A percentile compares a stretch with the other conserved stretches of the same genome.
phyloP scores from a whole-genome alignment of 2,797 vertebrate species.

The Amniataba percoides region DNA sequence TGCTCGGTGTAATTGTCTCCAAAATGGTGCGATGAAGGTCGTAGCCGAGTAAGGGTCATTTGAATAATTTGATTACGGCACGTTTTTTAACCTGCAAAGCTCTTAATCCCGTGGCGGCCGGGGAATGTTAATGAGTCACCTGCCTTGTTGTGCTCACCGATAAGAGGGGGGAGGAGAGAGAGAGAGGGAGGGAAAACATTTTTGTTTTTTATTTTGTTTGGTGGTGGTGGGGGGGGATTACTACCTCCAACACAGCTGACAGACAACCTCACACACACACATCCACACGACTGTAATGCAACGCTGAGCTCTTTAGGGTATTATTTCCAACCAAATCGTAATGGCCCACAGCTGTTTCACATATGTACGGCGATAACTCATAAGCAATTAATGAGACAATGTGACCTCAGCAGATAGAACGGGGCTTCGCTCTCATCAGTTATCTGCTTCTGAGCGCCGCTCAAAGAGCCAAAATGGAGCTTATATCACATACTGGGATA shows the following conservation, averaged over 20 bases:
- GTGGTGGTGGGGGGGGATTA: neutral
- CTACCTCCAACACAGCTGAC: slow-evolving; percentile 26
- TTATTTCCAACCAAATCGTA: slow-evolving; percentile 65
- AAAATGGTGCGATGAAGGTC: slow-evolving; percentile 74
- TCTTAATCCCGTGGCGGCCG: slow-evolving; percentile 71
- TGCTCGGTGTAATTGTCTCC: slow-evolving; percentile 68
- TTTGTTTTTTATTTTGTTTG: slow-evolving; percentile 37
- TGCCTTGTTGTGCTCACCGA: slow-evolving; percentile 58
- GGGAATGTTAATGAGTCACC: slow-evolving; percentile 80
- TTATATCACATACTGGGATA: slow-evolving; percentile 32
- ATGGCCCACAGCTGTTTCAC: slow-evolving; percentile 79
- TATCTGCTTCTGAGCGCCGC: slow-evolving; percentile 59
- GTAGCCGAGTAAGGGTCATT: slow-evolving; percentile 70
- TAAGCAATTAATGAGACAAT: slow-evolving; percentile 83
- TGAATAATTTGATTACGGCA: slow-evolving; percentile 81
- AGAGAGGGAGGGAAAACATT: neutral
- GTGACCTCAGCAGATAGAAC: slow-evolving; percentile 71
- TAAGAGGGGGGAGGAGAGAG: slow-evolving; percentile 38
- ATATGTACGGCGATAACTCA: slow-evolving; percentile 81
- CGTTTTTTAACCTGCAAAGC: slow-evolving; percentile 76
- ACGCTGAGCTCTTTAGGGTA: slow-evolving; percentile 62
- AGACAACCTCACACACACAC: slow-evolving; percentile 11
- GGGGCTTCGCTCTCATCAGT: slow-evolving; percentile 63
- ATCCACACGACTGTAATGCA: slow-evolving; percentile 1
- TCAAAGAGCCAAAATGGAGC: slow-evolving; percentile 52